Evolutionary conservation across 2,888 invertebrate species (phyloP).

Genomic region (Epirrhoe alternata): DNA sequence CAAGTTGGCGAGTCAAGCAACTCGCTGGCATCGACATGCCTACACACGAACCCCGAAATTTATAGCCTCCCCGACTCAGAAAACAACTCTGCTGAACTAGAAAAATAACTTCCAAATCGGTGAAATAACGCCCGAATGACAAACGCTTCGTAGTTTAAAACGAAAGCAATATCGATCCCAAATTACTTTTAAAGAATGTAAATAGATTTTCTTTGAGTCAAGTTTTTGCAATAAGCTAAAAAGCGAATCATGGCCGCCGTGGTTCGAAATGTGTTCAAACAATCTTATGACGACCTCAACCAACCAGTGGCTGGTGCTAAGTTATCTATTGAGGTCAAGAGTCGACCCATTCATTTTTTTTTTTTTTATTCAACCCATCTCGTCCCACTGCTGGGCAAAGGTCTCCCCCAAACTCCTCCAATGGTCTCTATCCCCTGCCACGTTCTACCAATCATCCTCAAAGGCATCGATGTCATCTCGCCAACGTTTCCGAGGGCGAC

Average conservation of each 20-base stretch:
- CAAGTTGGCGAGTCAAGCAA: conserved; percentile 33
- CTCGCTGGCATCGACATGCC: conserved; percentile 48
- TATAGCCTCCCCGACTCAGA: conserved; percentile 58
- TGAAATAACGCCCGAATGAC: conserved; percentile 38
- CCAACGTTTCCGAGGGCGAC: too few species aligned
- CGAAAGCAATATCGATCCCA: conserved; percentile 25
- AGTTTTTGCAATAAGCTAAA: conserved; percentile 19
- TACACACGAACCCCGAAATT: conserved; percentile 55
- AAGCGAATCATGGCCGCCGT: conserved; percentile 15
- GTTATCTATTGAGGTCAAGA: too few species aligned
- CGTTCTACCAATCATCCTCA: too few species aligned
- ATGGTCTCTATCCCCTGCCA: too few species aligned
- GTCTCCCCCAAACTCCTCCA: too few species aligned
- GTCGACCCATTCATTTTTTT: too few species aligned
- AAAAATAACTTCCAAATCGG: conserved; percentile 48
- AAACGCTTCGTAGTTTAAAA: conserved; percentile 33
- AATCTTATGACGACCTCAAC: neutral
- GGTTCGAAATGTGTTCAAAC: conserved; percentile 3
- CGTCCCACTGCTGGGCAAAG: too few species aligned
- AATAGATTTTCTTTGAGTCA: conserved; percentile 21
- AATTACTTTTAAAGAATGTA: conserved; percentile 33
- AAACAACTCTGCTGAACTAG: conserved; percentile 56
- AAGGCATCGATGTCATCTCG: too few species aligned
- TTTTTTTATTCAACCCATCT: too few species aligned
- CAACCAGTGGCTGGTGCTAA: too few species aligned